Evolutionary conservation across 2,888 invertebrate genomes (phyloP), one percentile per base, ranked within the genome.

Genomic region (Drosophila diplacantha): DNA sequence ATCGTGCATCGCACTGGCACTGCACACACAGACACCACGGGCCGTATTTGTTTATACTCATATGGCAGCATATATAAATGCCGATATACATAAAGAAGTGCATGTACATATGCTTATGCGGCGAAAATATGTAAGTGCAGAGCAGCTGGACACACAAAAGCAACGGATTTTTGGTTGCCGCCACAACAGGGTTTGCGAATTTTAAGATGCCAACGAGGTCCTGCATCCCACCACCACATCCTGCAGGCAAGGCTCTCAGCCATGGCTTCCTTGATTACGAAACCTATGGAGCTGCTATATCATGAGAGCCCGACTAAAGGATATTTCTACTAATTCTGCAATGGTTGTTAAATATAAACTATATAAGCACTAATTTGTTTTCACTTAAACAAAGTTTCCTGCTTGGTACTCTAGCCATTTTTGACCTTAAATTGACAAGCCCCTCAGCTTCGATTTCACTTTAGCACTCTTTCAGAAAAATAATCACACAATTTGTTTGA

Each of bases 91-190:
- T 9, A 26, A 29, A 26, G 39, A 50, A n/a, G 16, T 31, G 32
- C 29, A 55, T 39, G 44, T 43, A 41, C 35, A 52, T 50, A 47
- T 51, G 60, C 47, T 60, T 47, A 60, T 68, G 69, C 61, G 51
- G 65, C 47, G 55, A 41, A 69, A 63, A 61, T 50, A 49, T 67
- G 63, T 70, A 69, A 61, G 64, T 50, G 47, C 31, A 41, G 29
- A n/a, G 56, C 62, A 46, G 52, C 39, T 46, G 44, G 44, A 44
- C 35, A 35, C 51, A 57, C 54, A 52, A 49, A 54, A 59, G 62
- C 61, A 73, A 20, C 53, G 52, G 53, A 53, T 55, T 35, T 53
- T 50, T 53, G 29, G 44, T 44, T 18, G 44, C 29, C 18, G 3
- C 59, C 41, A 52, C 68, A 68, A 24, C 29, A 14, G 34, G 24